Conservation (phyloP, 2,113 vertebrate species). For the Erythrolamprus reginae region DNA sequence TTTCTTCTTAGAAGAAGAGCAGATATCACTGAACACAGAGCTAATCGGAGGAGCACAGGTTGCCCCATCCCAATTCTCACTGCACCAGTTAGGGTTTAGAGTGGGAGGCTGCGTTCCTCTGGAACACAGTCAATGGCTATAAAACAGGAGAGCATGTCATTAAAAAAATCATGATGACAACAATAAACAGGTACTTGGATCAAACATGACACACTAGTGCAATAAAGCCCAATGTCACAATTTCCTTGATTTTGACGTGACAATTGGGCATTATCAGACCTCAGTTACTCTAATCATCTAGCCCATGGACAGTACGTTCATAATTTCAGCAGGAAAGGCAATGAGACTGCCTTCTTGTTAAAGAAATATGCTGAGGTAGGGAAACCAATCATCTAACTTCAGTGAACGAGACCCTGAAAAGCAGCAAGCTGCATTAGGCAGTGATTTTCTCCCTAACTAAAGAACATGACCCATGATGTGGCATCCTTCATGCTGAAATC, state of each 20-base stretch:
- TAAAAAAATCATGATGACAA: constrained; percentile 43
- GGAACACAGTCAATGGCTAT: constrained; percentile 60
- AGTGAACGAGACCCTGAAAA: constrained; percentile 11
- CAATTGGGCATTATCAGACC: background rate
- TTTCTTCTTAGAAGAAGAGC: constrained; percentile 45
- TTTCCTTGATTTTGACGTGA: constrained; percentile 27
- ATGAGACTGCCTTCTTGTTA: constrained; percentile 43
- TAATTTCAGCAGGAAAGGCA: constrained; percentile 48
- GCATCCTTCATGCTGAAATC: constrained; percentile 39
- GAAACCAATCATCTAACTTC: constrained; percentile 45
- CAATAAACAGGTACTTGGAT: constrained; percentile 40
- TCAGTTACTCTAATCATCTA: background rate
- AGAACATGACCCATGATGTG: constrained; percentile 44
- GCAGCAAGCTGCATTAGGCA: background rate
- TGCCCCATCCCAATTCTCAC: constrained; percentile 30
- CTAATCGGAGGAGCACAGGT: background rate
- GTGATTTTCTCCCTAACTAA: constrained; percentile 35
- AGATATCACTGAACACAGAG: constrained; percentile 32
- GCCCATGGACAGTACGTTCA: constrained; percentile 29
- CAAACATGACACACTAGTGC: constrained; percentile 51
- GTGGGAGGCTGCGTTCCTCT: constrained; percentile 36
- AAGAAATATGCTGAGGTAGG: constrained; percentile 70
- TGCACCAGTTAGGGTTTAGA: background rate
- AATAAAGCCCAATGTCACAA: constrained; percentile 54
- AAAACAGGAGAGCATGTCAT: constrained; percentile 40